A percentile compares a stretch with the other conserved stretches of the same genome.
Conservation (phyloP, 2,888 invertebrate species). For the Meteorus colon region DNA sequence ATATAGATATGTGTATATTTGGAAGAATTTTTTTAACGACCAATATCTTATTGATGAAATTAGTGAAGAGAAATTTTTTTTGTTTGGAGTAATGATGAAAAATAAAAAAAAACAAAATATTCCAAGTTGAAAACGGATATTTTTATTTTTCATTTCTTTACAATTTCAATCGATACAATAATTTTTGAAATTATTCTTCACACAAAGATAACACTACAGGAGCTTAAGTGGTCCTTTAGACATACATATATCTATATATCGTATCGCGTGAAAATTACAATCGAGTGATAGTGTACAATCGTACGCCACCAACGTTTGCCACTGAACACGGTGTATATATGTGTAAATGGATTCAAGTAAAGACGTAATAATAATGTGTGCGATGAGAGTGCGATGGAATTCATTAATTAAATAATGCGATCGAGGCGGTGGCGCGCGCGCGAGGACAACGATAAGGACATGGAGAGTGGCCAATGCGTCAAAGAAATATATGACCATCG, state of each 20-base stretch:
- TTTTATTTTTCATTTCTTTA: neutral
- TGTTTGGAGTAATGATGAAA: neutral
- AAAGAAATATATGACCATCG: constrained; percentile 30
- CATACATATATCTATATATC: constrained; percentile 26
- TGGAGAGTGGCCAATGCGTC: constrained; percentile 48
- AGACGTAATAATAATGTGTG: constrained; percentile 60
- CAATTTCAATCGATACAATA: neutral
- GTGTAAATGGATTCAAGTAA: constrained; percentile 50
- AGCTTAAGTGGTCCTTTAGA: constrained; percentile 53
- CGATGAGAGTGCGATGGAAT: constrained; percentile 56
- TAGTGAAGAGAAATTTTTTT: constrained; percentile 53
- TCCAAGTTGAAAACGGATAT: neutral
- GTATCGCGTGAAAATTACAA: constrained; percentile 49
- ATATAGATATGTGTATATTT: neutral
- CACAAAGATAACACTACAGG: constrained; percentile 24
- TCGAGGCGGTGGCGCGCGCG: constrained; percentile 25
- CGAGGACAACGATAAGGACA: constrained; percentile 37
- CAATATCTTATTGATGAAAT: constrained; percentile 42
- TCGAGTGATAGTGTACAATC: constrained; percentile 46
- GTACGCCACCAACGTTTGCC: neutral
- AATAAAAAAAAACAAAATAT: neutral
- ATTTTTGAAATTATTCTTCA: neutral
- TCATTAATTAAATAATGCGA: constrained; percentile 67
- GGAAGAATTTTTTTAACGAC: constrained; percentile 29
- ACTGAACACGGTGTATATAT: neutral